Evolutionary conservation across 2,888 invertebrate species (phyloP).

Genomic region (Watsonalla cultraria): DNA sequence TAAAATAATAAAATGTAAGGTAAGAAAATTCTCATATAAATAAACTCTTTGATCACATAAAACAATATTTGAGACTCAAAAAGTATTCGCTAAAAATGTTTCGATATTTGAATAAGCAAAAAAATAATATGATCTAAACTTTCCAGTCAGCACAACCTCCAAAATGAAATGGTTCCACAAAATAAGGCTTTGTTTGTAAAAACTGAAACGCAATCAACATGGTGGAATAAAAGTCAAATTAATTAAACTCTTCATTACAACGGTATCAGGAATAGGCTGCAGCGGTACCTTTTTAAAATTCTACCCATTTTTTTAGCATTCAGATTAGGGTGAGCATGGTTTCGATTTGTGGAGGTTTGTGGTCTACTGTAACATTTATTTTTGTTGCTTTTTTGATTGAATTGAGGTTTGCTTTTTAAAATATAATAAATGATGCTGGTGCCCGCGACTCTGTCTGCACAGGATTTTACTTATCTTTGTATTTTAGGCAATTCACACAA

Average conservation of each 20-base stretch:
- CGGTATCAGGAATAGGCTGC: constrained; percentile 35
- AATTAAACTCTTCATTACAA: constrained; percentile 28
- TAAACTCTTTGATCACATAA: too few relatives aligned
- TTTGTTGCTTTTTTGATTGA: too few relatives aligned
- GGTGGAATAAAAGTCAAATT: constrained; percentile 32
- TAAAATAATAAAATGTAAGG: too few relatives aligned
- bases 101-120: too few relatives aligned
- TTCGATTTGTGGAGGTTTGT: background rate
- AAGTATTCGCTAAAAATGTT: too few relatives aligned
- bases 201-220: constrained; percentile 24
- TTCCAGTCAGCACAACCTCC: background rate
- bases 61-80: too few relatives aligned
- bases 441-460: too few relatives aligned
- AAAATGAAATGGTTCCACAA: background rate
- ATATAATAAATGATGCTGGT: too few relatives aligned
- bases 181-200: constrained; percentile 7
- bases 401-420: too few relatives aligned
- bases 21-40: too few relatives aligned
- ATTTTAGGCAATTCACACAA: too few relatives aligned
- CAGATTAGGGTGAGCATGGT: constrained; percentile 6
- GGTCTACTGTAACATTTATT: background rate
- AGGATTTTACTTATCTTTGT: too few relatives aligned
- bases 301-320: constrained; percentile 28
- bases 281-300: constrained; percentile 32
- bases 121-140: background rate